phyloP scores from a whole-genome alignment of 2,113 vertebrate genomes.

The Tachysurus vachellii region DNA sequence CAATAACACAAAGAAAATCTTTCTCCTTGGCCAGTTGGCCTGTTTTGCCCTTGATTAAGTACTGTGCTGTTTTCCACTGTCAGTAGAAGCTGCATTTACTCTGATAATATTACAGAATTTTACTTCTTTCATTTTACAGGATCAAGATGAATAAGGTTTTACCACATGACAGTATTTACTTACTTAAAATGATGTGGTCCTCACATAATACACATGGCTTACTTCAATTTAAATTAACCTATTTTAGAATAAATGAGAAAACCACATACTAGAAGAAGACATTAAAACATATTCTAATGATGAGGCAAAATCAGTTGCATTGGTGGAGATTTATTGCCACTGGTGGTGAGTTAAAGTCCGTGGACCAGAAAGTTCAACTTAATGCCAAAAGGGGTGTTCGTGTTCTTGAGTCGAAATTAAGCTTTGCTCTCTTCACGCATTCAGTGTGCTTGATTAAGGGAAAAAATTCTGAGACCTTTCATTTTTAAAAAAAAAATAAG shows the following conservation, averaged over 20 bases:
- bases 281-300: background rate
- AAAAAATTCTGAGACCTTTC: background rate
- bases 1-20: background rate
- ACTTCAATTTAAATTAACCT: background rate
- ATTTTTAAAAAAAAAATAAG: constrained; percentile 1
- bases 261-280: background rate
- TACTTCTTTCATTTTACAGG: background rate
- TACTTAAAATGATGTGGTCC: background rate
- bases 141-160: constrained; percentile 4
- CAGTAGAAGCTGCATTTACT: background rate
- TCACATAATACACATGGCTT: background rate
- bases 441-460: background rate
- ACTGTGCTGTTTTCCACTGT: background rate
- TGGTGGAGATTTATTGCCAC: too few relatives aligned
- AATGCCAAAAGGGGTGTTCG: background rate
- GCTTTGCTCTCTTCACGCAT: background rate
- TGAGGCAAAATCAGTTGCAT: too few relatives aligned
- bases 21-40: background rate
- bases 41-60: background rate
- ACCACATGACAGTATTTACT: background rate
- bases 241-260: background rate
- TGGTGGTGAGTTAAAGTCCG: constrained; percentile 4
- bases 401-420: background rate
- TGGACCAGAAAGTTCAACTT: background rate
- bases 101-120: background rate